Base-by-base conservation (phyloP, 1,140 invertebrate genomes). In the Ruditapes philippinarum region DNA sequence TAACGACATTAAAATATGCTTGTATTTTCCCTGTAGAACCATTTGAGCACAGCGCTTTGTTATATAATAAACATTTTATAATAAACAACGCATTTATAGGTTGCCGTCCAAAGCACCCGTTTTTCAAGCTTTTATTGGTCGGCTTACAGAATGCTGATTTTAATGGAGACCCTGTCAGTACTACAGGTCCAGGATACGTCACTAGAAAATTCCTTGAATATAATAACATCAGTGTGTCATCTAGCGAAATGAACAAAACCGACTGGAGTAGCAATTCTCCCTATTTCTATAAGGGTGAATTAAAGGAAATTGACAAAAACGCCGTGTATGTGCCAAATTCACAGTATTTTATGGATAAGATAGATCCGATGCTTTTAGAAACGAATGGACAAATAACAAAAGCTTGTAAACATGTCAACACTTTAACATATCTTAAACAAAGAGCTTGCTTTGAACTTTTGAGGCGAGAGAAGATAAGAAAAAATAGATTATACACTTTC, bases 311-410 rank as follows among this genome's bases (percentile, higher is more conserved):
- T 33, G 81, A 68, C 0, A 40, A 68, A 3, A 51, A 83, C 31
- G 60, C 60, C 5, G 60, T 83, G 0, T 83, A 83, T 38, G 65
- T 83, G 2, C 81, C 81, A 12, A 83, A 83, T 54, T 60, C 81
- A 33, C 25, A 40, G 25, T 83, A 81, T 57, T 81, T 81, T 40
- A 60, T 62, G 25, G 54, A 76, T 19, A 45, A 57, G n/a, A 36
- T 84, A 22, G 62, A 84, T 54, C 25, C n/a, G 2, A n/a, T 31
- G 7, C n/a, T 25, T 3, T 9, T 31, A 9, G 49, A 12, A 19
- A 0, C 22, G 12, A 14, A 33, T 12, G 54, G 45, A 0, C 0
- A 51, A 14, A 25, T 80, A 9, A 57, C 25, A 14, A 36, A 28
- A 22, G 0, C 45, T 11, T 82, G 80, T 42, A 51, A 70, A 49